Base-by-base conservation (phyloP, 1,140 invertebrate genomes). In the Belonocnema kinseyi region DNA sequence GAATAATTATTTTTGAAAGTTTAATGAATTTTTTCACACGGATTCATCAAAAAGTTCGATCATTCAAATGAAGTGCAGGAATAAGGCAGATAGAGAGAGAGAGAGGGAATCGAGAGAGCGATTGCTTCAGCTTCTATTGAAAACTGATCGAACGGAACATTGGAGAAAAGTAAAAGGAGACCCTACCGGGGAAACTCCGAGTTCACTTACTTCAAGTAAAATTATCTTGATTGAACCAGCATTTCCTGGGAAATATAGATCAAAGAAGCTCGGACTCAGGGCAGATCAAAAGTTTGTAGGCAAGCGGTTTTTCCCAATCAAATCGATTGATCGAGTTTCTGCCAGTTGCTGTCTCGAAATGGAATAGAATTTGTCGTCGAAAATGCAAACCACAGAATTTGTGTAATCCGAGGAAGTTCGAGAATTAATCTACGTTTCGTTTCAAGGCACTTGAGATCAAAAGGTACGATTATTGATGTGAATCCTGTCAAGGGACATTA, bases 171-270 rank as follows among this genome's bases (percentile, higher is more conserved):
- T 66, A 66, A 66, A 66, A 33, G 58, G 56, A 14, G 61, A n/a
- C 61, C 1, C 33, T 40, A 16, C 61, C 61, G 16, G 46, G 58
- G 21, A 33, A 66, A 40, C 14, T 46, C 61, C 33, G 40, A 66
- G 61, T 66, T 66, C 61, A 66, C 61, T 66, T 56, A 66, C 61
- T 33, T 66, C 61, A 66, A 66, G 14, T 66, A 33, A 66, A 66
- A 66, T 66, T 66, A 66, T 66, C 61, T 26, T 66, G 61, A 66
- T 66, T 46, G 61, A 66, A 66, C 26, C 26, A 66, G 58, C 61
- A 66, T 33, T 66, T 66, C 26, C 33, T 26, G 40, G 12, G 13
- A 40, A 66, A 66, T 66, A 13, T 33, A 8, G 58, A 66, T 16
- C 53, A n/a, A 19, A 54, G 53, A 54, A 17, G n/a, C 26, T 26